phyloP scores from a whole-genome alignment of 1,140 invertebrate species.

The Caerostris extrusa region DNA sequence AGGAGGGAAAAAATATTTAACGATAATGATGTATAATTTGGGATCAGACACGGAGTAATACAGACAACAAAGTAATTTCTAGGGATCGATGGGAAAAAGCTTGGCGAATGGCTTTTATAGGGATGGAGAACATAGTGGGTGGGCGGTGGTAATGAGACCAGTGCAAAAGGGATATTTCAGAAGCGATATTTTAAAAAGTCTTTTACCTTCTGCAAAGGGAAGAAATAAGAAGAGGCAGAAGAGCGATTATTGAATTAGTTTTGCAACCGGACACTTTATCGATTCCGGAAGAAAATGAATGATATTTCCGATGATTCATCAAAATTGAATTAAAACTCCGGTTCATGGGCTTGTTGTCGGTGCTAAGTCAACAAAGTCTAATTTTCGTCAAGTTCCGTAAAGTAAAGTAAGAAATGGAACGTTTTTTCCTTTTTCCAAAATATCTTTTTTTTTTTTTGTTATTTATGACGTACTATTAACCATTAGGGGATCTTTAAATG shows the following conservation, averaged over 20 bases:
- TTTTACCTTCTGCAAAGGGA: conserved; percentile 50
- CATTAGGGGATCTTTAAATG: too few relatives aligned
- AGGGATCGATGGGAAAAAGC: conserved; percentile 41
- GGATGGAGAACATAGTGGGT: neutral
- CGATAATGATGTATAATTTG: conserved; percentile 74
- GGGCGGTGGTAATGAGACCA: conserved; percentile 51
- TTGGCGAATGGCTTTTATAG: conserved; percentile 74
- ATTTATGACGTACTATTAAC: too few relatives aligned
- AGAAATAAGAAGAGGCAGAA: neutral
- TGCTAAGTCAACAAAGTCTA: conserved; percentile 2
- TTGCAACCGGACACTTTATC: conserved; percentile 72
- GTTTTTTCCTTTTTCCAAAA: neutral
- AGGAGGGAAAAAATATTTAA: conserved; percentile 58
- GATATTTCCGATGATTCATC: conserved; percentile 61
- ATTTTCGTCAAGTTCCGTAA: conserved; percentile 7
- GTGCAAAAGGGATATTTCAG: conserved; percentile 50
- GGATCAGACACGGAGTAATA: conserved; percentile 70
- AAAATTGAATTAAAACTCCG: conserved; percentile 61
- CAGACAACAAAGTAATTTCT: conserved; percentile 73
- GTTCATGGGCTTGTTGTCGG: neutral
- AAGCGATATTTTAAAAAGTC: conserved; percentile 75
- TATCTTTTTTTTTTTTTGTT: too few relatives aligned
- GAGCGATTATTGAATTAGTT: conserved; percentile 75
- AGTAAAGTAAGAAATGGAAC: neutral
- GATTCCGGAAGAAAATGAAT: conserved; percentile 59